Evolutionary conservation across 2,113 vertebrate species (phyloP).

Genomic region (Anoura caudifer): DNA sequence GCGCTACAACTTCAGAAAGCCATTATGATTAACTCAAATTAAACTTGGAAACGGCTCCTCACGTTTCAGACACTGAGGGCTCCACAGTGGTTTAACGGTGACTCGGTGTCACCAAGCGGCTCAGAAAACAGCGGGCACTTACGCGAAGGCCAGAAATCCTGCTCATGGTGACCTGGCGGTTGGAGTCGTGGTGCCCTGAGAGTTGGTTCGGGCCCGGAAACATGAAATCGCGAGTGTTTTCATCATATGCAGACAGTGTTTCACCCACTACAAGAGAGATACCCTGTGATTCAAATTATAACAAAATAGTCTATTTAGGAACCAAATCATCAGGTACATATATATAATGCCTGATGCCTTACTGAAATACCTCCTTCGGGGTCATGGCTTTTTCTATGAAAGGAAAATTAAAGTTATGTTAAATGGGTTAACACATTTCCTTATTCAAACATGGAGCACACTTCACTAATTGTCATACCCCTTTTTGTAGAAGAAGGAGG

Average conservation of each 20-base stretch:
- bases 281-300: conserved; percentile 69
- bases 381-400: conserved; percentile 18
- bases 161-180: conserved; percentile 92
- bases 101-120: background rate
- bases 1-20: background rate
- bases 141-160: conserved; percentile 87
- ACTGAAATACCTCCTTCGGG: conserved; percentile 40
- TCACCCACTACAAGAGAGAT: conserved; percentile 86
- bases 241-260: conserved; percentile 87
- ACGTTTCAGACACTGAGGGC: background rate
- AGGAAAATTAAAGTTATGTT: conserved; percentile 31
- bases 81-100: background rate
- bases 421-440: conserved; percentile 1
- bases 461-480: background rate
- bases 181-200: conserved; percentile 79
- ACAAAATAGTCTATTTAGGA: conserved; percentile 73
- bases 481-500: background rate
- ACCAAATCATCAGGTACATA: conserved; percentile 45
- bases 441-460: background rate
- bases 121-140: conserved; percentile 73
- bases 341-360: conserved; percentile 38
- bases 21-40: conserved; percentile 2
- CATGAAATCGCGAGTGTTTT: conserved; percentile 92
- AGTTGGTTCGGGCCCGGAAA: conserved; percentile 87
- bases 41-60: conserved; percentile 1